Percentiles rank a stretch among this genome's conserved stretches.
phyloP scores from a whole-genome alignment of 2,888 invertebrate species.

The Parnassius apollo region DNA sequence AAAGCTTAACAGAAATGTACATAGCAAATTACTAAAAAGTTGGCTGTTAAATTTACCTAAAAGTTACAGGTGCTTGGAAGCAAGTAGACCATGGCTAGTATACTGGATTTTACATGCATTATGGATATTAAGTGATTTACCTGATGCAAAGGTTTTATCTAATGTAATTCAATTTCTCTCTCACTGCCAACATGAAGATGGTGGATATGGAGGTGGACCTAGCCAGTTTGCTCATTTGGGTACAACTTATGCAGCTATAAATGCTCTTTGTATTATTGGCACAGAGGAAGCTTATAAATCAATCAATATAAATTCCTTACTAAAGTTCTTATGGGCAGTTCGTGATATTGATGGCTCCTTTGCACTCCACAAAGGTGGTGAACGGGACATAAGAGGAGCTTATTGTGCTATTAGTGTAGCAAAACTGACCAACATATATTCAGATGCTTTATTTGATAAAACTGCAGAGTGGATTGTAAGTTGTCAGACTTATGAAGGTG shows the following conservation, averaged over 20 bases:
- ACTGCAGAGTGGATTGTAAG: slow-evolving; percentile 96
- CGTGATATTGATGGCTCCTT: slow-evolving; percentile 94
- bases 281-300: slow-evolving; percentile 91
- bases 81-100: slow-evolving; percentile 97
- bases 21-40: slow-evolving; percentile 84
- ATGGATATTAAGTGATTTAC: slow-evolving; percentile 82
- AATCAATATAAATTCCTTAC: slow-evolving; percentile 90
- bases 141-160: slow-evolving; percentile 63
- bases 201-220: slow-evolving; percentile 97
- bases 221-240: slow-evolving; percentile 96
- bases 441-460: slow-evolving; percentile 88
- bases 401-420: slow-evolving; percentile 98
- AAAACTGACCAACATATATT: slow-evolving; percentile 89
- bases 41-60: slow-evolving; percentile 85
- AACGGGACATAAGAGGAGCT: slow-evolving; percentile 96
- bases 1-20: slow-evolving; percentile 83
- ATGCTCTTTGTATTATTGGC: slow-evolving; percentile 94
- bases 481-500: slow-evolving; percentile 99
- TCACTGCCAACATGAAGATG: slow-evolving; percentile 88
- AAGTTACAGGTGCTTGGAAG: slow-evolving; percentile 92
- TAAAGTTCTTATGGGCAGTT: slow-evolving; percentile 89
- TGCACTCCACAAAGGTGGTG: slow-evolving; percentile 94
- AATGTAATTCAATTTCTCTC: slow-evolving; percentile 62
- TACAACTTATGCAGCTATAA: slow-evolving; percentile 98
- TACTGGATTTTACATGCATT: slow-evolving; percentile 98